phyloP scores from a whole-genome alignment of 2,888 invertebrate species.

The Dryomyza anilis region DNA sequence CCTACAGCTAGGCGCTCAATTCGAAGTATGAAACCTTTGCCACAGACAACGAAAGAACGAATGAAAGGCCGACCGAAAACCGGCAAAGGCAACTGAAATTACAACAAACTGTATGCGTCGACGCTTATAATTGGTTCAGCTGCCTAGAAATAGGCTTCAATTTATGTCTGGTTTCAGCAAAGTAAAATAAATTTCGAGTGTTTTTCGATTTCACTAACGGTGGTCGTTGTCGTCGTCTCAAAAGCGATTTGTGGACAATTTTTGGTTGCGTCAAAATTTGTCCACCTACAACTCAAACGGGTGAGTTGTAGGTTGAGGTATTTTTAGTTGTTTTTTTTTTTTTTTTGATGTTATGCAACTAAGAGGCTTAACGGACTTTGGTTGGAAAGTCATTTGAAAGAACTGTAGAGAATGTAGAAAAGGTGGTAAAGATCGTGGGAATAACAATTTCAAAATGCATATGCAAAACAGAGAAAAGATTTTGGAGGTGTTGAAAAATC shows the following conservation, averaged over 20 bases:
- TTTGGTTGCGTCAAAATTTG: background rate
- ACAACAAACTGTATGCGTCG: background rate
- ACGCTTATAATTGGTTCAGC: constrained; percentile 7
- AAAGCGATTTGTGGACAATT: constrained; percentile 12
- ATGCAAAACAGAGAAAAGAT: too few relatives aligned
- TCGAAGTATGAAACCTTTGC: background rate
- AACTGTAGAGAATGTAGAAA: too few relatives aligned
- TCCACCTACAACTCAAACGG: too few relatives aligned
- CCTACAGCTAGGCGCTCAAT: background rate
- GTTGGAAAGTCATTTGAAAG: too few relatives aligned
- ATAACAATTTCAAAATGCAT: too few relatives aligned
- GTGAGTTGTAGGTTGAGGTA: too few relatives aligned
- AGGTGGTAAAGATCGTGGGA: too few relatives aligned
- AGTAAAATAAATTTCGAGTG: background rate
- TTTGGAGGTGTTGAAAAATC: too few relatives aligned
- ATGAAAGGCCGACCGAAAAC: background rate
- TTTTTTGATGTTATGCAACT: background rate
- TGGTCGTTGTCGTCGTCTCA: background rate
- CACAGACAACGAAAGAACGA: background rate
- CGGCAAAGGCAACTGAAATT: too few relatives aligned
- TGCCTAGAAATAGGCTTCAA: constrained; percentile 18
- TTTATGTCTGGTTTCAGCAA: constrained; percentile 10
- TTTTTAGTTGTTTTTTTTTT: too few relatives aligned
- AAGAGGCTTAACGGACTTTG: background rate
- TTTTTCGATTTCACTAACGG: background rate